Conservation (phyloP, 2,797 vertebrate species). For the Poeciliopsis infans region DNA sequence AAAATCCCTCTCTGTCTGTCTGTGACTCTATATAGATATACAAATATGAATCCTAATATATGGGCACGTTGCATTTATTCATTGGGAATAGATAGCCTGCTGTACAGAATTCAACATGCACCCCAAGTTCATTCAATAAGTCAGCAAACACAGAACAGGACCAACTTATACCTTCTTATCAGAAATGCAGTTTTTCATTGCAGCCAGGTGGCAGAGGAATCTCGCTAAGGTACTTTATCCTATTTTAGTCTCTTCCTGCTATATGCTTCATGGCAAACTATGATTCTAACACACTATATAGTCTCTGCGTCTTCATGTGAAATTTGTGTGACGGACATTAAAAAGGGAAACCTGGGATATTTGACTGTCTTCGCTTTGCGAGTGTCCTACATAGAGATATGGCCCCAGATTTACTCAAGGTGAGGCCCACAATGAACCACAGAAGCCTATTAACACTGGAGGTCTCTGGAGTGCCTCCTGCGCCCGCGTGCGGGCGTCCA, state of each 20-base stretch:
- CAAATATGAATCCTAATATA: constrained; percentile 80
- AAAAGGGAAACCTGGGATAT: constrained; percentile 24
- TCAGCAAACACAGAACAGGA: constrained; percentile 65
- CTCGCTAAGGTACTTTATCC: constrained; percentile 66
- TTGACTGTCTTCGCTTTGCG: constrained; percentile 21
- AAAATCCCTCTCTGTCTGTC: constrained; percentile 68
- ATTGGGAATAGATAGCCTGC: constrained; percentile 59
- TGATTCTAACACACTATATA: constrained; percentile 49
- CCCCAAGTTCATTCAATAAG: constrained; percentile 79
- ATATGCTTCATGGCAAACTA: constrained; percentile 68
- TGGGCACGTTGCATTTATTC: constrained; percentile 70
- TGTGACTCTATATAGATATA: constrained; percentile 80
- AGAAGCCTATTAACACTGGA: constrained; percentile 79
- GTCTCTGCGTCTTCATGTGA: constrained; percentile 9
- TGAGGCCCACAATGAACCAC: constrained; percentile 76
- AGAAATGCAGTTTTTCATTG: constrained; percentile 72
- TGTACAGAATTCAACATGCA: constrained; percentile 60
- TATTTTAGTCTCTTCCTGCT: constrained; percentile 64
- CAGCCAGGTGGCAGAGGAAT: constrained; percentile 69
- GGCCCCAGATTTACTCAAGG: constrained; percentile 76
- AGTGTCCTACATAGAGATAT: constrained; percentile 71
- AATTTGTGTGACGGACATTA: constrained; percentile 2
- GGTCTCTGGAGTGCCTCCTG: constrained; percentile 75
- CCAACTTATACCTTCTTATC: constrained; percentile 72
- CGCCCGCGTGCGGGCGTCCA: constrained; percentile 58